Evolutionary conservation across 1,140 invertebrate genomes (phyloP).

Genomic region (Pseudomyrmex sp.): DNA sequence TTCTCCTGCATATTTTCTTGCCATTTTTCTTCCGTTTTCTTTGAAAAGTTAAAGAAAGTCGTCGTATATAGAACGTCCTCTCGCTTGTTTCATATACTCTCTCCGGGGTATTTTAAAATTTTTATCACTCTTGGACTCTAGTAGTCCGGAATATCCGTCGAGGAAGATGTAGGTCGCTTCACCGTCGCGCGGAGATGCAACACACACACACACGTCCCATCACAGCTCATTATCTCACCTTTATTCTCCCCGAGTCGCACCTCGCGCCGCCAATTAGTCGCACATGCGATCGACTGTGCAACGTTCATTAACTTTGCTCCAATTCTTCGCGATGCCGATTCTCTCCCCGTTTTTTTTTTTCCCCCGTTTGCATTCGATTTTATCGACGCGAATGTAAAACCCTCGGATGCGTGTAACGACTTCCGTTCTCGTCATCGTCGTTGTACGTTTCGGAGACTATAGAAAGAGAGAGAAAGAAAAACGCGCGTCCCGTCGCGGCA

Average conservation of each 20-base stretch:
- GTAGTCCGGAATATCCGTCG: conserved; percentile 2
- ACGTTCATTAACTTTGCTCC: conserved; percentile 24
- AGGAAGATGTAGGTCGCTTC: neutral
- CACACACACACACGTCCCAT: neutral
- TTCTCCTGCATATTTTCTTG: too few relatives aligned
- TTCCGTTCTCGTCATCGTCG: neutral
- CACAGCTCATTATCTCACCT: conserved; percentile 29
- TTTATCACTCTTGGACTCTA: too few relatives aligned
- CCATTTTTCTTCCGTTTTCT: too few relatives aligned
- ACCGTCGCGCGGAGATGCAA: neutral
- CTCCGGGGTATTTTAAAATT: too few relatives aligned
- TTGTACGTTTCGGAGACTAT: neutral
- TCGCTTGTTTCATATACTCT: too few relatives aligned
- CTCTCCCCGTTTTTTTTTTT: neutral
- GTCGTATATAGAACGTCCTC: too few relatives aligned
- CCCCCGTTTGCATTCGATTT: neutral
- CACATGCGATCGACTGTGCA: neutral
- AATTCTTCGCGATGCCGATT: conserved; percentile 9
- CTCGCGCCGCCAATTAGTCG: conserved; percentile 20
- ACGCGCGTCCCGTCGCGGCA: neutral
- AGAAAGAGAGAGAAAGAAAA: conserved; percentile 13
- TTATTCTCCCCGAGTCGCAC: conserved; percentile 3
- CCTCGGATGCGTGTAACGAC: neutral
- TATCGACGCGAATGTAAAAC: neutral
- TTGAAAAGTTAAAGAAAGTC: too few relatives aligned